A percentile compares a stretch with the other conserved stretches of the same genome.
Conservation (phyloP, 35 echinoderm and acorn worm species). For the Anneissia japonica region DNA sequence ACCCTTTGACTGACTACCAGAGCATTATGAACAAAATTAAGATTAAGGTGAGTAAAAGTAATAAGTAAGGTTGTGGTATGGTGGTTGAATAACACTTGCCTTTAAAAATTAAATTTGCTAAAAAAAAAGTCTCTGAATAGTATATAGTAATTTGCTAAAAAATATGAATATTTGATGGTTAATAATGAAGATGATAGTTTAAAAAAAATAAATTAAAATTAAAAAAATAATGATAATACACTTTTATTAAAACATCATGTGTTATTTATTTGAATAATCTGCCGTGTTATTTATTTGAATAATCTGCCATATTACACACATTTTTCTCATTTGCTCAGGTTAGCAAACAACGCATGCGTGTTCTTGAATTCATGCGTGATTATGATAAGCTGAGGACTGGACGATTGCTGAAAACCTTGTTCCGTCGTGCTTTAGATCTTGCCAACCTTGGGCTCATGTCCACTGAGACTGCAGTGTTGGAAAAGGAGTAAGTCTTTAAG, state of each 20-base stretch:
- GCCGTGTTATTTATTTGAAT: too few relatives aligned
- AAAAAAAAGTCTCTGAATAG: too few relatives aligned
- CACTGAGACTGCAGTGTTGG: constrained; percentile 51
- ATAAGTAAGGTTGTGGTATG: too few relatives aligned
- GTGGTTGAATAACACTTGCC: too few relatives aligned
- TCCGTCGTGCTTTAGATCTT: constrained; percentile 61
- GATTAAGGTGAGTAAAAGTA: constrained; percentile 86
- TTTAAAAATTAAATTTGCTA: background rate
- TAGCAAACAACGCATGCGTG: constrained; percentile 78
- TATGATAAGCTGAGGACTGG: constrained; percentile 94
- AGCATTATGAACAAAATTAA: constrained; percentile 87
- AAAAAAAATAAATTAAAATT: too few relatives aligned
- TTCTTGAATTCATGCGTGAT: constrained; percentile 84
- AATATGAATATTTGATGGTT: too few relatives aligned
- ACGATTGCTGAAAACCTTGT: constrained; percentile 65
- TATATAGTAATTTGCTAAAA: too few relatives aligned
- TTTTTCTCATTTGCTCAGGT: constrained; percentile 34
- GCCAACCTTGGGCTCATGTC: constrained; percentile 71
- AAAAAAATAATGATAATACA: too few relatives aligned
- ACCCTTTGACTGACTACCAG: constrained; percentile 59
- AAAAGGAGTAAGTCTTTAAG: constrained; percentile 38
- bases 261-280: too few relatives aligned
- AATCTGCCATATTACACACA: too few relatives aligned
- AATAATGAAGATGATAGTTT: too few relatives aligned
- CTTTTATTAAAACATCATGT: too few relatives aligned